phyloP scores from a whole-genome alignment of 2,888 invertebrate species.

The Lasioglossum malachurum region DNA sequence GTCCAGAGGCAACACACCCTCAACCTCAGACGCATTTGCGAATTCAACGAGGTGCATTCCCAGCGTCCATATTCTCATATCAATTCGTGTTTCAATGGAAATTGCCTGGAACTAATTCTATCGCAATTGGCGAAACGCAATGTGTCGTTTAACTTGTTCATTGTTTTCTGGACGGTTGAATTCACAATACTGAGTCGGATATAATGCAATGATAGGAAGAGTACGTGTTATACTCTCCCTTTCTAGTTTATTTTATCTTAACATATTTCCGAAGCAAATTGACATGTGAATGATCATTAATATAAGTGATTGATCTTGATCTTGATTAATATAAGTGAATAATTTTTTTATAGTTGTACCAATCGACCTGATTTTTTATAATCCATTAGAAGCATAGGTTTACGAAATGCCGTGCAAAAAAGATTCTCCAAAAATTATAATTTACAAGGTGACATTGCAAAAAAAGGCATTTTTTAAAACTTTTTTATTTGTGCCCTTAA shows the following conservation, averaged over 20 bases:
- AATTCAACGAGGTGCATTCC: slow-evolving; percentile 49
- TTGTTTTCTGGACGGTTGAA: not conserved
- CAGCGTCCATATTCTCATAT: slow-evolving; percentile 60
- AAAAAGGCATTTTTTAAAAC: too few species aligned
- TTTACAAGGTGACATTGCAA: too few species aligned
- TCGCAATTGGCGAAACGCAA: slow-evolving; percentile 27
- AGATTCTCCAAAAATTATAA: too few species aligned
- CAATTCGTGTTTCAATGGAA: slow-evolving; percentile 77
- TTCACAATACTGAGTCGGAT: not conserved
- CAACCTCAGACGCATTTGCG: slow-evolving; percentile 46
- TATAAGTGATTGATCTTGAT: not conserved
- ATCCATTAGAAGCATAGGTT: too few species aligned
- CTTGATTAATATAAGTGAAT: too few species aligned
- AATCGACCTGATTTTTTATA: too few species aligned
- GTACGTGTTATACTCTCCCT: too few species aligned
- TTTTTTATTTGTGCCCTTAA: too few species aligned
- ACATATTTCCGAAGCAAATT: not conserved
- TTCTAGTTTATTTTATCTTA: not conserved
- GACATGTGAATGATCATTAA: not conserved
- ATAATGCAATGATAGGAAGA: too few species aligned
- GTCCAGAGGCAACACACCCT: slow-evolving; percentile 33
- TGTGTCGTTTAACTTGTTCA: slow-evolving; percentile 31
- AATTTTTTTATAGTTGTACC: too few species aligned
- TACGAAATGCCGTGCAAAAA: too few species aligned
- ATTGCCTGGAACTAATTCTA: slow-evolving; percentile 69